phyloP scores from a whole-genome alignment of 2,797 vertebrate species.

The Hippocampus kuda region DNA sequence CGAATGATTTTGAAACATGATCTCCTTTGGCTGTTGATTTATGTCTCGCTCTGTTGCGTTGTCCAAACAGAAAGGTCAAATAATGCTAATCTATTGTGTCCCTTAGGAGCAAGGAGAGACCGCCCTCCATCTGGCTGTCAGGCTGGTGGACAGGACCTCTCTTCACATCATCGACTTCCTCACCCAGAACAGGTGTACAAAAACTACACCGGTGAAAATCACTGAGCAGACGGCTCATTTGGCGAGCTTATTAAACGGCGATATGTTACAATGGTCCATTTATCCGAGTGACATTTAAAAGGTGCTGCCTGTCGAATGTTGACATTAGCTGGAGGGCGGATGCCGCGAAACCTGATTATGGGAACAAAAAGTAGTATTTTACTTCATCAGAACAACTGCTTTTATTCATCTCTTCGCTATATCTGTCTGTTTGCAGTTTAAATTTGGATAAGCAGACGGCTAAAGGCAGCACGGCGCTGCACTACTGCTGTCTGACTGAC shows the following conservation, averaged over 20 bases:
- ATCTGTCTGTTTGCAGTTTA: conserved; percentile 63
- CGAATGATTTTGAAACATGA: no score
- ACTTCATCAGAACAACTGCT: background rate
- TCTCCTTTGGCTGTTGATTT: background rate
- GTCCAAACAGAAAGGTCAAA: background rate
- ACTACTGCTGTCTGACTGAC: conserved; percentile 97
- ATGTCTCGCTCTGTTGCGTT: background rate
- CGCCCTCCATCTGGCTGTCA: conserved; percentile 89
- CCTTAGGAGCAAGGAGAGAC: conserved; percentile 91
- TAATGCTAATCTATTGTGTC: conserved; percentile 2
- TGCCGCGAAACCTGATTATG: background rate
- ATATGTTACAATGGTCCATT: background rate
- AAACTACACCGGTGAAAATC: background rate
- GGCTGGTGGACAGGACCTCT: conserved; percentile 91
- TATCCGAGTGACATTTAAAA: background rate
- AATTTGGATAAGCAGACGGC: conserved; percentile 93
- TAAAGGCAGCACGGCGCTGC: conserved; percentile 93
- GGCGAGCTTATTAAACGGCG: background rate
- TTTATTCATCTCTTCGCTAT: conserved; percentile 7
- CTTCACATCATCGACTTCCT: conserved; percentile 97
- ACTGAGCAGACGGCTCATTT: background rate
- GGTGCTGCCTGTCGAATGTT: background rate
- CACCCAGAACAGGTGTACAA: conserved; percentile 88
- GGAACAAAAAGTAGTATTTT: background rate
- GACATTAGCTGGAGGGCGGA: background rate